Percentiles rank a stretch among this genome's conserved stretches.
These are phyloP conservation scores for Xerus rutilus DNA, from an alignment of 2,797 vertebrate species.

Conservation along the genomic window DNA sequence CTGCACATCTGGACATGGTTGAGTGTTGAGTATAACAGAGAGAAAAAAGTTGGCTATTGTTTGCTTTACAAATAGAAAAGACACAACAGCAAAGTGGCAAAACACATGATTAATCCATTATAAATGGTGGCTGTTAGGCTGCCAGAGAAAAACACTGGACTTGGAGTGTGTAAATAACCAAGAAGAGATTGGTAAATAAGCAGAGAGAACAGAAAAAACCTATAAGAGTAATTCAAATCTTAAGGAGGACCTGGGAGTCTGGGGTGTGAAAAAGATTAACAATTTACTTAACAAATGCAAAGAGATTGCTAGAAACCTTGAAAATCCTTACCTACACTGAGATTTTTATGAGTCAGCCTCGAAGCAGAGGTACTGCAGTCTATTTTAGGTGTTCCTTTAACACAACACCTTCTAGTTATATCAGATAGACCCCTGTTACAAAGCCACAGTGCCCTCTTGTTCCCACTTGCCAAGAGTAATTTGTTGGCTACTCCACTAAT, in stretches of 20 bases:
- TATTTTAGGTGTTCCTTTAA: not conserved
- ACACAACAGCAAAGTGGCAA: slow-evolving; percentile 14
- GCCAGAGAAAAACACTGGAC: slow-evolving; percentile 31
- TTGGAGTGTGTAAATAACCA: not conserved
- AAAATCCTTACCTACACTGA: not conserved
- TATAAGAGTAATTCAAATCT: not conserved
- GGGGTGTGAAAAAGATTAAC: not conserved
- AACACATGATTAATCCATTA: not conserved
- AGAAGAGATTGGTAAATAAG: not conserved
- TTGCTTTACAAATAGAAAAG: not conserved
- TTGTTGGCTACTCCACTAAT: not conserved
- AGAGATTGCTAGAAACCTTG: not conserved
- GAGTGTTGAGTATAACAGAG: not conserved
- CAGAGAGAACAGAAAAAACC: not conserved
- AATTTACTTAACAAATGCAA: not conserved
- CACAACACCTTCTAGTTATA: not conserved
- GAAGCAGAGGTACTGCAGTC: not conserved
- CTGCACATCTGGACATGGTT: not conserved
- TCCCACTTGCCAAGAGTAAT: not conserved
- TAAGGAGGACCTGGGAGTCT: not conserved
- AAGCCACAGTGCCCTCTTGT: not conserved
- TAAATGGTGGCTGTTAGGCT: not conserved
- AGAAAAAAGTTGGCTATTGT: not conserved
- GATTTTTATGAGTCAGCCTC: not conserved
- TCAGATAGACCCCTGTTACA: too few relatives aligned